Conservation (phyloP, 2,113 vertebrate genomes). For the Thunnus thynnus region DNA sequence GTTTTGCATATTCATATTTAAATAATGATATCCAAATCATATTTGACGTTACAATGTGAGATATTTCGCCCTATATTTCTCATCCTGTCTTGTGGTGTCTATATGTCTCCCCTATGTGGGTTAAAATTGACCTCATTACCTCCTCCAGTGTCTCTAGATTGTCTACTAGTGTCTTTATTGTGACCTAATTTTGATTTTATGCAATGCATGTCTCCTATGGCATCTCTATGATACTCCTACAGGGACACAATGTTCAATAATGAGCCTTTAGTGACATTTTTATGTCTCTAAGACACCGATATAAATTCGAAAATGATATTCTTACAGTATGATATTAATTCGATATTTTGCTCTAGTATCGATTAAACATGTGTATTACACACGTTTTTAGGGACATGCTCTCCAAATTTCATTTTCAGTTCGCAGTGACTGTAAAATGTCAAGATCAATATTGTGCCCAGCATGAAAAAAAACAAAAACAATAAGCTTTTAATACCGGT, state of each 20-base stretch:
- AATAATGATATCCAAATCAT: not conserved
- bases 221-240: not conserved
- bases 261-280: not conserved
- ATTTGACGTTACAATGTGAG: not conserved
- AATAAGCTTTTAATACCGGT: not conserved
- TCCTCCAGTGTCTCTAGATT: conserved; percentile 21
- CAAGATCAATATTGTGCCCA: not conserved
- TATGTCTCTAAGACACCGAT: not conserved
- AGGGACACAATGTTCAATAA: not conserved
- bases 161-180: conserved; percentile 25
- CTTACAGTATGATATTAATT: not conserved
- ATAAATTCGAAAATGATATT: not conserved
- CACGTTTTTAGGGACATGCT: not conserved
- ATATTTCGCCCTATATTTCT: not conserved
- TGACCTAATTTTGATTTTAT: conserved; percentile 64
- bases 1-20: not conserved
- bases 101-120: not conserved
- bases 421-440: not conserved
- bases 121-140: conserved; percentile 43
- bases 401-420: not conserved
- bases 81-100: not conserved
- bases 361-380: not conserved
- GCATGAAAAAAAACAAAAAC: not conserved
- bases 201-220: conserved; percentile 19
- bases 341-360: not conserved